A percentile compares a stretch with the other conserved stretches of the same genome.
phyloP scores from a whole-genome alignment of 2,113 vertebrate genomes.

The Cisticola juncidis region DNA sequence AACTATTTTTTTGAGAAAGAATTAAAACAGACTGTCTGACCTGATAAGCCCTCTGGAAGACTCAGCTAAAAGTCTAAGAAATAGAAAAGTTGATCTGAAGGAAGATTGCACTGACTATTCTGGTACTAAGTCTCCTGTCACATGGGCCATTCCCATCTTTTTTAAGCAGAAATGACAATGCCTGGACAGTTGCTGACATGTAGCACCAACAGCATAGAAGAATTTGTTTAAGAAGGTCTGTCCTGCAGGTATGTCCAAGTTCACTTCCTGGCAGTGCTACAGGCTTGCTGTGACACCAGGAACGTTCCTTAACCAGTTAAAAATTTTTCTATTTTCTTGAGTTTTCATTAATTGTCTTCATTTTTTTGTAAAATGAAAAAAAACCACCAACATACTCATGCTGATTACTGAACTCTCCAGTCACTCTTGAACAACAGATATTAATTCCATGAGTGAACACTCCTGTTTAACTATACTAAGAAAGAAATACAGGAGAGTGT shows the following conservation, averaged over 20 bases:
- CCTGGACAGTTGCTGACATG: not conserved
- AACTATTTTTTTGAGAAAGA: not conserved
- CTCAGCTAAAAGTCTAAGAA: not conserved
- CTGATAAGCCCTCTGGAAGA: not conserved
- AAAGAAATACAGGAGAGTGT: not conserved
- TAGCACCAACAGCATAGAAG: not conserved
- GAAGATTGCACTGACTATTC: not conserved
- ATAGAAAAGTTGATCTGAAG: not conserved
- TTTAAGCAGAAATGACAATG: constrained; percentile 11
- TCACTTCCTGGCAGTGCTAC: not conserved
- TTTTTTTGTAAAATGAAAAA: not conserved
- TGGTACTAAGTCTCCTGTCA: not conserved
- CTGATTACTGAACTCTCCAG: not conserved
- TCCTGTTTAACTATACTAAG: not conserved
- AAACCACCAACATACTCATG: fast-evolving
- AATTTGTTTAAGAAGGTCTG: not conserved
- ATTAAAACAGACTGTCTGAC: constrained; percentile 3
- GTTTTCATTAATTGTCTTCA: not conserved
- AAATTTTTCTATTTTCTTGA: not conserved
- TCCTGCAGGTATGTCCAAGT: not conserved
- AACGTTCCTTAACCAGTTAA: not conserved
- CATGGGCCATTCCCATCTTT: not conserved
- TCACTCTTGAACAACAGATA: not conserved
- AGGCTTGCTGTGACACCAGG: not conserved
- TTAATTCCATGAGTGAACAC: not conserved